phyloP scores from a whole-genome alignment of 1,140 invertebrate species.

The Sipha flava region DNA sequence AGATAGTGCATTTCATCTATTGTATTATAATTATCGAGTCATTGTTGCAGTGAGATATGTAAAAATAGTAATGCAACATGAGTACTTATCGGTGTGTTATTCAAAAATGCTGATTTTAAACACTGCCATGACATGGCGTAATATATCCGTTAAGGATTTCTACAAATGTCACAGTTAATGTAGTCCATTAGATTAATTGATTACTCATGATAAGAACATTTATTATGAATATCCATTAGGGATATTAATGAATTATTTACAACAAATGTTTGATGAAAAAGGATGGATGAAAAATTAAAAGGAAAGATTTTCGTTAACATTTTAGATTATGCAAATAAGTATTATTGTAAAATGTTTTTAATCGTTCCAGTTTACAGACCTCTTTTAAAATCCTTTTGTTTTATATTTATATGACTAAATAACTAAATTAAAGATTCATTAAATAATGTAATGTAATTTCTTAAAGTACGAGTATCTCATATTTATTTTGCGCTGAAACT shows the following conservation, averaged over 20 bases:
- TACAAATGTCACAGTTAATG: neutral
- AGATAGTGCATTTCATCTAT: too few species aligned
- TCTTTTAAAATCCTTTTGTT: too few species aligned
- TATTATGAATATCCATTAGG: conserved; percentile 12
- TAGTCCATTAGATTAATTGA: conserved; percentile 3
- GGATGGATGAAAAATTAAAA: neutral
- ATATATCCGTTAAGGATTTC: neutral
- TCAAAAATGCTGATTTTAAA: neutral
- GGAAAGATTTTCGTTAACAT: neutral
- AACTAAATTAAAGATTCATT: neutral
- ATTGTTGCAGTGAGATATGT: too few species aligned
- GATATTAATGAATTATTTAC: conserved; percentile 9
- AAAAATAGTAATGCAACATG: too few species aligned
- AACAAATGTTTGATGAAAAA: neutral
- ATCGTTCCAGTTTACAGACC: neutral
- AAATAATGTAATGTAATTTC: too few species aligned
- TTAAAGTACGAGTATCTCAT: too few species aligned
- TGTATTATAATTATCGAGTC: too few species aligned
- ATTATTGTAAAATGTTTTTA: neutral
- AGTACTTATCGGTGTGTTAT: neutral
- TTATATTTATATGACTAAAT: neutral
- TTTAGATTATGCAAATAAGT: neutral
- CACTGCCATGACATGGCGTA: neutral
- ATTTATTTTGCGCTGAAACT: too few species aligned
- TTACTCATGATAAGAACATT: neutral